Conservation (phyloP, 1,140 invertebrate species). For the Hermetia illucens region DNA sequence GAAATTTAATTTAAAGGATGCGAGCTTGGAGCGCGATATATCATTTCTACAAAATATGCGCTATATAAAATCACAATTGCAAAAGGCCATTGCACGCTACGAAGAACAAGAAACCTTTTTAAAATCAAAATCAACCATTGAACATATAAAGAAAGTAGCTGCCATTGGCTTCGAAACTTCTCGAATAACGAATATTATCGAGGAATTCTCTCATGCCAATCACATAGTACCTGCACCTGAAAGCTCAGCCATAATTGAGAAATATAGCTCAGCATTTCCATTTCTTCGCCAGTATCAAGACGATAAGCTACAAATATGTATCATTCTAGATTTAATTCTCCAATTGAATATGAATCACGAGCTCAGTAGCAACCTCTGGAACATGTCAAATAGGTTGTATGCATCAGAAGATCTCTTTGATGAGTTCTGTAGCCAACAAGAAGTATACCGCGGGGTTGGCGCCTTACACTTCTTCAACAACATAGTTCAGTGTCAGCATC, state of each 20-base stretch:
- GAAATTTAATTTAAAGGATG: constrained; percentile 33
- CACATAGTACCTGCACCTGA: constrained; percentile 15
- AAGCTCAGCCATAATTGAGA: constrained; percentile 14
- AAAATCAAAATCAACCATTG: constrained; percentile 9
- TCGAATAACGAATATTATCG: constrained; percentile 24
- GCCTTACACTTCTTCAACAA: constrained; percentile 19
- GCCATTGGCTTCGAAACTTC: constrained; percentile 20
- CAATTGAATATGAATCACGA: constrained; percentile 24
- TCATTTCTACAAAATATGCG: constrained; percentile 31
- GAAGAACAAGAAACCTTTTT: constrained; percentile 12
- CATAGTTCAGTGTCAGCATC: constrained; percentile 20
- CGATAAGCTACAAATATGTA: constrained; percentile 18
- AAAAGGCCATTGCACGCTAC: constrained; percentile 19
- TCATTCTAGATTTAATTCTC: constrained; percentile 22
- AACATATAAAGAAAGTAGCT: constrained; percentile 22
- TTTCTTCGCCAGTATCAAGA: constrained; percentile 21
- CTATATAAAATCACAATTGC: constrained; percentile 24
- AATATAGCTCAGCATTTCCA: constrained; percentile 13
- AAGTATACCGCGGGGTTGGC: constrained; percentile 12
- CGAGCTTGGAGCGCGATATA: constrained; percentile 27
- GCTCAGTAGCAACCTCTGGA: constrained; percentile 19
- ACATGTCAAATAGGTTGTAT: constrained; percentile 15
- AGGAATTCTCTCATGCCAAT: constrained; percentile 27
- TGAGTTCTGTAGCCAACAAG: not conserved
- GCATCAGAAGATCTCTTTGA: not conserved